A percentile compares a stretch with the other conserved stretches of the same genome.
phyloP scores from a whole-genome alignment of 2,113 vertebrate genomes.

The Grammomys surdaster region DNA sequence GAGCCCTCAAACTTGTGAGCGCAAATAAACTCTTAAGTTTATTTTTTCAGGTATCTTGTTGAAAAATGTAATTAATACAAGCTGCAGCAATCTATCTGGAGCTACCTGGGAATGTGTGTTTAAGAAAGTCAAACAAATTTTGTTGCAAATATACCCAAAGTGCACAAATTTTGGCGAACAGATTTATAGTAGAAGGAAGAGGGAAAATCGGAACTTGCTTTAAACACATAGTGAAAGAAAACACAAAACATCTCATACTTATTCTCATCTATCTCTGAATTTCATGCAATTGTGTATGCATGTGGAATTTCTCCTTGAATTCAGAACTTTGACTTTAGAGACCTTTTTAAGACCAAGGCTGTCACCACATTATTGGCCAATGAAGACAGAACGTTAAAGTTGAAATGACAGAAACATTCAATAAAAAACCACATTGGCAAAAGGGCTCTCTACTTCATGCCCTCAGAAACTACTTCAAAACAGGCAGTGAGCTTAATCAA shows the following conservation, averaged over 20 bases:
- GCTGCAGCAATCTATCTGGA: background rate
- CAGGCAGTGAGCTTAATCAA: background rate
- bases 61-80: background rate
- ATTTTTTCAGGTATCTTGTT: too few relatives aligned
- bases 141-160: background rate
- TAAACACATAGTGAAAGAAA: background rate
- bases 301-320: background rate
- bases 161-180: background rate
- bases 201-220: background rate
- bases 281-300: background rate
- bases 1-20: background rate
- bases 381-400: background rate
- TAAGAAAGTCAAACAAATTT: background rate
- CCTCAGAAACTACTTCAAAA: background rate
- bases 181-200: background rate
- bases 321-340: background rate
- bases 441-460: background rate
- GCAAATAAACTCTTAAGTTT: background rate
- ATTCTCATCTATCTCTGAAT: constrained; percentile 2
- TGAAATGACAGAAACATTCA: background rate
- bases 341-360: background rate
- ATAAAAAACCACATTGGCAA: background rate
- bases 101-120: background rate
- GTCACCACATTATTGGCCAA: background rate
- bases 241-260: constrained; percentile 8